A percentile compares a stretch with the other conserved stretches of the same genome.
phyloP scores from a whole-genome alignment of 2,113 vertebrate genomes.

The Camelus dromedarius region DNA sequence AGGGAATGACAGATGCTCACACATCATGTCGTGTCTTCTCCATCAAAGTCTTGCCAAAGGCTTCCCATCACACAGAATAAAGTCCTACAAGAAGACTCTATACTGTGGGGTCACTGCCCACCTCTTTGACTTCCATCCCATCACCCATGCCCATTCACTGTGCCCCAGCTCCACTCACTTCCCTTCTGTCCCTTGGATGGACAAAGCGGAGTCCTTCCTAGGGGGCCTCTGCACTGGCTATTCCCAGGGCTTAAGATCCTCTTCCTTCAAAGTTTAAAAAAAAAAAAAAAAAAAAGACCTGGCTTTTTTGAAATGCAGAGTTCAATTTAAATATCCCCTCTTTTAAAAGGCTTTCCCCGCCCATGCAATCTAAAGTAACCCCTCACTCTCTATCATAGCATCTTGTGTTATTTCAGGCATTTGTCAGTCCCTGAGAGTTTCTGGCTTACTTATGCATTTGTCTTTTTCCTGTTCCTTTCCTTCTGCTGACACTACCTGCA shows the following conservation, averaged over 20 bases:
- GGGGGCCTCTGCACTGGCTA: not conserved
- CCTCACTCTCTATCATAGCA: not conserved
- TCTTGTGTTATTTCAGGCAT: not conserved
- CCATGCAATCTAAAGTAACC: not conserved
- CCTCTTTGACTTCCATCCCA: not conserved
- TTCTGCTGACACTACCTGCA: accelerated
- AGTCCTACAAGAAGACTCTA: not conserved
- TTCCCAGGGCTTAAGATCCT: not conserved
- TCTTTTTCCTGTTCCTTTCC: not conserved
- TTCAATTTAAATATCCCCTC: constrained; percentile 24
- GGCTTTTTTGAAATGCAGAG: not conserved
- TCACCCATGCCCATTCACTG: not conserved
- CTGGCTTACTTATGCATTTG: not conserved
- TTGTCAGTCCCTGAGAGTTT: not conserved
- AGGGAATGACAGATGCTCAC: not conserved
- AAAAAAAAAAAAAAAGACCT: not conserved
- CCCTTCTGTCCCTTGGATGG: not conserved
- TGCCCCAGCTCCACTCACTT: accelerated
- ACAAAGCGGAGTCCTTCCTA: not conserved
- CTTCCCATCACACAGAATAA: not conserved
- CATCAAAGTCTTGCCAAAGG: not conserved
- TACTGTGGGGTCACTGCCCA: accelerated
- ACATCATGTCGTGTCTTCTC: not conserved
- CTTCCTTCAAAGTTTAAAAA: not conserved
- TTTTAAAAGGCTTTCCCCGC: not conserved